Percentiles rank a stretch among this genome's conserved stretches.
phyloP scores from a whole-genome alignment of 2,797 vertebrate genomes.

The Gastrophryne carolinensis region DNA sequence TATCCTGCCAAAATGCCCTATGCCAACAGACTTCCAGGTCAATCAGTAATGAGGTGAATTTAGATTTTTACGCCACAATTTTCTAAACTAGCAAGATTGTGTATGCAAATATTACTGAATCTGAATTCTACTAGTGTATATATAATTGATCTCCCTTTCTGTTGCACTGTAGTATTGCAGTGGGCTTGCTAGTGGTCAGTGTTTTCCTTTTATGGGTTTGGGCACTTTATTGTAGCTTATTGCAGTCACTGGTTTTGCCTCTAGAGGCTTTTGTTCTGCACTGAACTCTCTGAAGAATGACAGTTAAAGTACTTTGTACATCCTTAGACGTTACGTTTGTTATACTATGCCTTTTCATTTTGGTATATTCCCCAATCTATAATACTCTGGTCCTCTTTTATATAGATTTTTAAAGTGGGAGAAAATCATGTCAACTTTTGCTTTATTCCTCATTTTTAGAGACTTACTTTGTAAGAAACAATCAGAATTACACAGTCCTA shows the following conservation, averaged over 20 bases:
- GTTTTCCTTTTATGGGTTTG: not conserved
- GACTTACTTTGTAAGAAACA: not conserved
- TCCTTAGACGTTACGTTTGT: no score
- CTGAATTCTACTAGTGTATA: not conserved
- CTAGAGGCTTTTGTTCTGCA: not conserved
- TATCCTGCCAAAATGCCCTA: no score
- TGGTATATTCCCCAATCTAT: no score
- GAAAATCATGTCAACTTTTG: not conserved
- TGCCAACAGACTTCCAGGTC: no score
- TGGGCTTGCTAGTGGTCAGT: not conserved
- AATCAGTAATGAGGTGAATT: no score
- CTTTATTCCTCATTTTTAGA: not conserved
- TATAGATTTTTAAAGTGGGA: not conserved
- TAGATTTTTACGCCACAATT: no score
- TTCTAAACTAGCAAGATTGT: no score
- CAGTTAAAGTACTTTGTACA: not conserved
- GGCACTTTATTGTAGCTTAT: not conserved
- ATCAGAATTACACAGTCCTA: slow-evolving; percentile 41
- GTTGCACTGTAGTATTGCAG: not conserved
- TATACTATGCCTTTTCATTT: no score
- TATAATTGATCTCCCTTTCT: not conserved
- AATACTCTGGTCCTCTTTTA: no score
- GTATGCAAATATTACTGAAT: no score
- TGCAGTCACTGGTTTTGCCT: slow-evolving; percentile 13
- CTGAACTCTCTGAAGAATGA: not conserved